Conservation (phyloP, 2,797 vertebrate species). For the Malacoctenus gilli region DNA sequence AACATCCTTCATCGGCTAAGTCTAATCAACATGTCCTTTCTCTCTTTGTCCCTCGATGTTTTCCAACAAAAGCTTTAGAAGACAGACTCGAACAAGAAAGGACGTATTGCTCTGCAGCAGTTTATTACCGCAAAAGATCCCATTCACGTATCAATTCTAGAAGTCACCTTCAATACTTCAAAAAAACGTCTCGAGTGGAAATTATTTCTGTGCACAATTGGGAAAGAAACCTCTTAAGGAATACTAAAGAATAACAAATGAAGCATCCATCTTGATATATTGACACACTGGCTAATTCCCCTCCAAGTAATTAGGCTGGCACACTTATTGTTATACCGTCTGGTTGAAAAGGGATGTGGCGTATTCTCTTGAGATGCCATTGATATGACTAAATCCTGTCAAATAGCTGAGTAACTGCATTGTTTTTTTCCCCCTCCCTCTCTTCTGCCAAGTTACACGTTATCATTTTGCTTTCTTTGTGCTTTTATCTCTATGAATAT, state of each 20-base stretch:
- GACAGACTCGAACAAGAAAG: slow-evolving; percentile 69
- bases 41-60: slow-evolving; percentile 38
- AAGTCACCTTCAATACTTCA: slow-evolving; percentile 75
- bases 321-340: slow-evolving; percentile 50
- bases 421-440: slow-evolving; percentile 9
- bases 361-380: slow-evolving; percentile 15
- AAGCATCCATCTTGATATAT: slow-evolving; percentile 60
- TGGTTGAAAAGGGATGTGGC: slow-evolving; percentile 46
- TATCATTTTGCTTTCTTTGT: slow-evolving; percentile 32
- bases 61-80: slow-evolving; percentile 59
- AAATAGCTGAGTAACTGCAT: slow-evolving; percentile 12
- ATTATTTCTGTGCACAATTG: slow-evolving; percentile 57
- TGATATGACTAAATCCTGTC: slow-evolving; percentile 24
- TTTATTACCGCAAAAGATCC: slow-evolving; percentile 70
- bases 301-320: slow-evolving; percentile 64
- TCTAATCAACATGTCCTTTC: slow-evolving; percentile 45
- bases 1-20: slow-evolving; percentile 25
- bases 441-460: slow-evolving; percentile 31
- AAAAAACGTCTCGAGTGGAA: slow-evolving; percentile 48
- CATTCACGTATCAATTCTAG: slow-evolving; percentile 71
- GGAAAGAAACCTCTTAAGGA: slow-evolving; percentile 42
- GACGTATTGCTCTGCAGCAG: slow-evolving; percentile 54
- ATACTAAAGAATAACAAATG: slow-evolving; percentile 56
- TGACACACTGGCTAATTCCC: slow-evolving; percentile 42
- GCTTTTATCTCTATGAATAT: slow-evolving; percentile 3